phyloP scores from a whole-genome alignment of 2,113 vertebrate genomes.

The Mohoua ochrocephala region DNA sequence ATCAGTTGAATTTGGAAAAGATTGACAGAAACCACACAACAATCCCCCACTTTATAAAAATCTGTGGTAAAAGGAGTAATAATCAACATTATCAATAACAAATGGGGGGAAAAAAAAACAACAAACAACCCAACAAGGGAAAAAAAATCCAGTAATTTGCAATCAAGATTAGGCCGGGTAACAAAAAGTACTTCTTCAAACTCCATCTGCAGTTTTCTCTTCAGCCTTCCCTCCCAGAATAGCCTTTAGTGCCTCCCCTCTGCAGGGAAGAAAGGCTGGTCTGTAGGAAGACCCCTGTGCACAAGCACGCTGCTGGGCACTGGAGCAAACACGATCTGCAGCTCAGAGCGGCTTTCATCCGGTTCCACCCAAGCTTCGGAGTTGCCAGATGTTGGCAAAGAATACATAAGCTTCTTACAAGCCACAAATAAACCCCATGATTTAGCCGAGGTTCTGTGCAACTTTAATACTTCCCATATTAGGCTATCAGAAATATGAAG shows the following conservation, averaged over 20 bases:
- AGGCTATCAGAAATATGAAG: neutral
- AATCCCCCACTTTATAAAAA: neutral
- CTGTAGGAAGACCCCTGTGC: neutral
- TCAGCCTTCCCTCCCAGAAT: neutral
- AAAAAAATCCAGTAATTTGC: neutral
- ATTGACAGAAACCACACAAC: neutral
- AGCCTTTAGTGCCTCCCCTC: neutral
- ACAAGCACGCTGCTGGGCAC: neutral
- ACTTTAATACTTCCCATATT: neutral
- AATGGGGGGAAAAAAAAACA: neutral
- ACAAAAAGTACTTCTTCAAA: neutral
- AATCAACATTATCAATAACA: neutral
- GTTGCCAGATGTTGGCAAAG: neutral
- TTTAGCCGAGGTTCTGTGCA: neutral
- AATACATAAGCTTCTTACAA: neutral
- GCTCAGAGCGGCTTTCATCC: neutral
- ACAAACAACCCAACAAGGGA: rapidly evolving
- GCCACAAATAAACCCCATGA: neutral
- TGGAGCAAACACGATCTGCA: neutral
- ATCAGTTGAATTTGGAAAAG: neutral
- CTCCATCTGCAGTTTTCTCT: neutral
- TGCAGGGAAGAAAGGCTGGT: neutral
- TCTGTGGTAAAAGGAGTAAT: neutral
- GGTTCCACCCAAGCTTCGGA: neutral
- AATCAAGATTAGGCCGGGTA: neutral